Evolutionary conservation across 2,888 invertebrate species (phyloP).

Genomic region (Horisme vitalbata): DNA sequence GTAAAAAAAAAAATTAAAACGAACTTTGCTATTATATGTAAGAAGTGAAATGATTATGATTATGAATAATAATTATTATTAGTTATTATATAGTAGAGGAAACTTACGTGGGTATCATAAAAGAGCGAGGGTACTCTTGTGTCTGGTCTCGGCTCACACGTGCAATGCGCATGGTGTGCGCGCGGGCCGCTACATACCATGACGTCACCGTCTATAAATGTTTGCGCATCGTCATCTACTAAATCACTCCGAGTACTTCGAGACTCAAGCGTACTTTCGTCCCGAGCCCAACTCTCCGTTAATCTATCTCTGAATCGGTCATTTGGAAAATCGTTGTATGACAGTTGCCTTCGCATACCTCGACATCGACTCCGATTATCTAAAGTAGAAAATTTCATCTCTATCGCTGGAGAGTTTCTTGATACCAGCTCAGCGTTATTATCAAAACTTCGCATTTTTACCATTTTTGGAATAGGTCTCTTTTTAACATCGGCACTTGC

Average conservation of each 20-base stretch:
- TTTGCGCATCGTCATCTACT: conserved; percentile 63
- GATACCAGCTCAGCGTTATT: conserved; percentile 63
- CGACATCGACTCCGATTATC: conserved; percentile 75
- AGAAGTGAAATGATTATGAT: too few relatives aligned
- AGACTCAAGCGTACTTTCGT: conserved; percentile 59
- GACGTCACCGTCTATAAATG: conserved; percentile 66
- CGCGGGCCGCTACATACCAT: conserved; percentile 55
- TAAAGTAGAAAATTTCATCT: conserved; percentile 74
- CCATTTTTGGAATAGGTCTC: conserved; percentile 54
- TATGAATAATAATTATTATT: too few relatives aligned
- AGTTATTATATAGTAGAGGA: neutral
- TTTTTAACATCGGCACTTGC: conserved; percentile 53
- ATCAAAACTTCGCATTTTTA: conserved; percentile 73
- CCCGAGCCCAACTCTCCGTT: conserved; percentile 63
- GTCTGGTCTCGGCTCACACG: conserved; percentile 61
- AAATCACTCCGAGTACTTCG: conserved; percentile 62
- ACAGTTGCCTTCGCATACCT: conserved; percentile 76
- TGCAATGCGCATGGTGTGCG: conserved; percentile 71
- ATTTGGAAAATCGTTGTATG: conserved; percentile 77
- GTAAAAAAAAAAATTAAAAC: too few relatives aligned
- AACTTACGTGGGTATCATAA: conserved; percentile 74
- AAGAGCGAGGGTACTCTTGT: conserved; percentile 67
- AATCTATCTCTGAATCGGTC: conserved; percentile 68
- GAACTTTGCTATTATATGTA: too few relatives aligned
- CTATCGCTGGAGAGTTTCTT: conserved; percentile 59